Conservation (phyloP, 1,140 invertebrate species). For the Drosophila mojavensis region DNA sequence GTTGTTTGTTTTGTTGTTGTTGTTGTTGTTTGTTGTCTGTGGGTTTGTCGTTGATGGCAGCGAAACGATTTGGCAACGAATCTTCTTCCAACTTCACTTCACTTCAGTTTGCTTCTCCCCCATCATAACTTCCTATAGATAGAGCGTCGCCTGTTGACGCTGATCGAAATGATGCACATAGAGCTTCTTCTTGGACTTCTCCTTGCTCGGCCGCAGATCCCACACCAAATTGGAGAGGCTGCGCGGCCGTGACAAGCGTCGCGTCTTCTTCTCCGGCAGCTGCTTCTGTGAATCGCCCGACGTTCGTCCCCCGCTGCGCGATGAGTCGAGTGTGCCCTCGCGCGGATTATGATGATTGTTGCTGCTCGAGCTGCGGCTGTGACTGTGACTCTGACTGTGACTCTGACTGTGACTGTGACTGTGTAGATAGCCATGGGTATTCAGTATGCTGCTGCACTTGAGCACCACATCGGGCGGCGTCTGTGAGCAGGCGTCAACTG, state of each 20-base stretch:
- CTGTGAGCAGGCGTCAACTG: conserved; percentile 32
- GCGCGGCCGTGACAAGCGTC: conserved; percentile 90
- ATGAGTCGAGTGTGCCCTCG: conserved; percentile 93
- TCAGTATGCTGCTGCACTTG: conserved; percentile 78
- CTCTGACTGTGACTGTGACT: conserved; percentile 58
- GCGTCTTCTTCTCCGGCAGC: conserved; percentile 91
- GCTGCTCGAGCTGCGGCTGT: conserved; percentile 72
- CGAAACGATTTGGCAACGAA: conserved; percentile 77
- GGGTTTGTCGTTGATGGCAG: conserved; percentile 66
- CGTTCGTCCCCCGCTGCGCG: conserved; percentile 93
- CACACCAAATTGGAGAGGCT: conserved; percentile 94
- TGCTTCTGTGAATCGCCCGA: conserved; percentile 92
- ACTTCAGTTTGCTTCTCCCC: neutral
- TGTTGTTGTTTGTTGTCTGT: conserved; percentile 56
- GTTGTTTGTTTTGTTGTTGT: conserved; percentile 29
- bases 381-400: conserved; percentile 56
- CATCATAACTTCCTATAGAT: conserved; percentile 67
- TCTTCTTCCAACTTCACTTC: conserved; percentile 30
- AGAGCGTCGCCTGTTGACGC: conserved; percentile 83
- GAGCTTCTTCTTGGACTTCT: conserved; percentile 86
- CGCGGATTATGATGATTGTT: conserved; percentile 74
- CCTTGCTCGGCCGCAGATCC: conserved; percentile 88
- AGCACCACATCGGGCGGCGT: conserved; percentile 76
- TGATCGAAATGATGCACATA: conserved; percentile 84
- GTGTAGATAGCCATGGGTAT: conserved; percentile 66